phyloP scores from a whole-genome alignment of 2,113 vertebrate species.

The Aplodontia rufa region DNA sequence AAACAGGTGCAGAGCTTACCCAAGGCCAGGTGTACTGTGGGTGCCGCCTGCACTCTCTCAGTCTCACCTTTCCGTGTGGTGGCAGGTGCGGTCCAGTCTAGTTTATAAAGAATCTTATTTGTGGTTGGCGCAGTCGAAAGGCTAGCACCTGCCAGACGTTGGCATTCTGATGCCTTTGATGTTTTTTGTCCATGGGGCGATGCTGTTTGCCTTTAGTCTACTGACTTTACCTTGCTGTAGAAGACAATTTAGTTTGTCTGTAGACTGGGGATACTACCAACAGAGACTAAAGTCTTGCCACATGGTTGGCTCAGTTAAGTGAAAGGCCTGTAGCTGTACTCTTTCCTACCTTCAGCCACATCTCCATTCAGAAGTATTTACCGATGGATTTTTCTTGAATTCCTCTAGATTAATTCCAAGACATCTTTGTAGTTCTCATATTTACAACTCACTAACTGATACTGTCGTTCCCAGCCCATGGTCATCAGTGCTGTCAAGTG shows the following conservation, averaged over 20 bases:
- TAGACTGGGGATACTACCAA: neutral
- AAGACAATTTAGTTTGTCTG: neutral
- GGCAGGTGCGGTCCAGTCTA: constrained; percentile 82
- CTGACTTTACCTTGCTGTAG: neutral
- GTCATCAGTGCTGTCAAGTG: neutral
- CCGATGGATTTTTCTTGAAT: neutral
- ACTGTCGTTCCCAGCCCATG: neutral
- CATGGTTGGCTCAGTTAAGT: neutral
- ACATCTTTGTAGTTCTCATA: constrained; percentile 14
- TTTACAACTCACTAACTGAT: neutral
- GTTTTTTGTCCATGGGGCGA: constrained; percentile 69
- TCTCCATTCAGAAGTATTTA: neutral
- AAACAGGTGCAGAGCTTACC: constrained; percentile 73
- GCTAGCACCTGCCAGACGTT: constrained; percentile 82
- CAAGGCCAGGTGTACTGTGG: constrained; percentile 79
- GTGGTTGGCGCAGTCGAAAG: constrained; percentile 76
- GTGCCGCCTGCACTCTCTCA: constrained; percentile 56
- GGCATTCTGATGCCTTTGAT: constrained; percentile 73
- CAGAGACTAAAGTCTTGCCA: neutral
- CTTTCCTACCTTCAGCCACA: neutral
- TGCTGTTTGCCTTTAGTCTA: constrained; percentile 52
- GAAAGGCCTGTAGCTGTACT: neutral
- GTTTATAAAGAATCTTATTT: constrained; percentile 66
- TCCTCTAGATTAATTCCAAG: neutral
- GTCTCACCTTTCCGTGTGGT: constrained; percentile 83